Evolutionary conservation across 2,113 vertebrate genomes (phyloP), one percentile per base, ranked within the genome.

Genomic region (Cavia porcellus): DNA sequence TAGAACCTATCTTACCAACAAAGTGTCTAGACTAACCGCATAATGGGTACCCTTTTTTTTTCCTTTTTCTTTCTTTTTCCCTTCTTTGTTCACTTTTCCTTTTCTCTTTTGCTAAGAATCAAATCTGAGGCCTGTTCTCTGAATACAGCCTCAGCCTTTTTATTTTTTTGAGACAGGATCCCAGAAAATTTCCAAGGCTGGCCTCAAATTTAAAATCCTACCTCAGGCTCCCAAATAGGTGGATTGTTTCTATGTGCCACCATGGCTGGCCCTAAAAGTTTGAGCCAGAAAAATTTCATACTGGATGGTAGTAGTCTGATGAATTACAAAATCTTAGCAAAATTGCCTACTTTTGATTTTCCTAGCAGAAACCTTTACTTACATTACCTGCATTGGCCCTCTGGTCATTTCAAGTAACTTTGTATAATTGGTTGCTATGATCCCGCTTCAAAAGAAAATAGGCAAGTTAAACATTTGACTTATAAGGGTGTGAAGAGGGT

Each of bases 281-380:
- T 86, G 38, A 74, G 55, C 47, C 2, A 57, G 30, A 80, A 70
- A 81, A 79, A 72, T 81, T 82, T 93, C 30, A 87, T 4, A 87
- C 74, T 95, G 32, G 28, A 10, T 87, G 47, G 42, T 89, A 47
- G 25, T 86, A 15, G n/a, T 88, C n/a, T 91, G 38, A 95, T 91
- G 38, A 95, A 70, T 93, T 87, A 66, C 15, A 72, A 45, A 57
- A 47, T 93, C 90, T 38, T 86, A 61, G 52, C 47, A 81, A 86
- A 84, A 80, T 72, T 70, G 17, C n/a, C 61, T 72, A 57, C 70
- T 88, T 88, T 77, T 35, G 24, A 35, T 66, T 35, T 83, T 92
- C 28, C 42, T 12, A 62, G 9, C 19, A 81, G 55, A 86, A 72
- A 55, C 2, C 11, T 79, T 88, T 80, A 59, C 20, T 87, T 55